These are phyloP conservation scores for Ganaspis brasiliensis DNA, from an alignment of 2,888 invertebrate species.

Conservation along the genomic window DNA sequence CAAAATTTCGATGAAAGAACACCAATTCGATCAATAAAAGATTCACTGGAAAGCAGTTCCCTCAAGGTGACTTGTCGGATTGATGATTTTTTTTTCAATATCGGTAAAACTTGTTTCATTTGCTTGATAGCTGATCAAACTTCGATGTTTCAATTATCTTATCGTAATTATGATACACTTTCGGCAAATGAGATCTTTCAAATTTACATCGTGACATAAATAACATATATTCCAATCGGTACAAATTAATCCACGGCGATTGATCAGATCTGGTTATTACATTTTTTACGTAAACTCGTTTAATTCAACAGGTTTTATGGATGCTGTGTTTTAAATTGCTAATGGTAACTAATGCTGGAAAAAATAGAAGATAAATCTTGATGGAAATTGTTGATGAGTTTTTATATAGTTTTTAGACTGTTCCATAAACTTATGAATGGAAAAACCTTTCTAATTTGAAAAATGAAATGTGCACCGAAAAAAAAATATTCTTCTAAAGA, in stretches of 20 bases:
- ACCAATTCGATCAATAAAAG: too few relatives aligned
- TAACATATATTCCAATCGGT: conserved; percentile 10
- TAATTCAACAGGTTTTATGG: conserved; percentile 4
- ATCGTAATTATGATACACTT: conserved; percentile 21
- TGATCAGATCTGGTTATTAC: conserved; percentile 15
- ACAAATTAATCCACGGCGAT: conserved; percentile 3
- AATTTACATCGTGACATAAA: conserved; percentile 12
- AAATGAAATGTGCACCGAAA: too few relatives aligned
- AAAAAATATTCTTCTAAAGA: too few relatives aligned
- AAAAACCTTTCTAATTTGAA: too few relatives aligned
- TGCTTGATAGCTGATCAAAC: background rate
- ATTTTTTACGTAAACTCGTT: background rate
- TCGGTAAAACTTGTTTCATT: conserved; percentile 1
- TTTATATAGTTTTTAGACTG: too few relatives aligned
- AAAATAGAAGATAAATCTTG: background rate
- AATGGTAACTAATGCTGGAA: background rate
- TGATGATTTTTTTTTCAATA: background rate
- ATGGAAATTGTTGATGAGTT: too few relatives aligned
- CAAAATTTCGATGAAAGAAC: too few relatives aligned
- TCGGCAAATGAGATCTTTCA: background rate
- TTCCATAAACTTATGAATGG: too few relatives aligned
- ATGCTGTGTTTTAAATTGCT: background rate
- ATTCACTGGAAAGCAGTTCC: background rate
- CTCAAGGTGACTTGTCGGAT: background rate
- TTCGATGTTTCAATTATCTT: conserved; percentile 2